Percentiles rank a stretch among this genome's conserved stretches.
These are phyloP conservation scores for Manis javanica DNA, from an alignment of 2,797 vertebrate genomes.

Conservation along the genomic window DNA sequence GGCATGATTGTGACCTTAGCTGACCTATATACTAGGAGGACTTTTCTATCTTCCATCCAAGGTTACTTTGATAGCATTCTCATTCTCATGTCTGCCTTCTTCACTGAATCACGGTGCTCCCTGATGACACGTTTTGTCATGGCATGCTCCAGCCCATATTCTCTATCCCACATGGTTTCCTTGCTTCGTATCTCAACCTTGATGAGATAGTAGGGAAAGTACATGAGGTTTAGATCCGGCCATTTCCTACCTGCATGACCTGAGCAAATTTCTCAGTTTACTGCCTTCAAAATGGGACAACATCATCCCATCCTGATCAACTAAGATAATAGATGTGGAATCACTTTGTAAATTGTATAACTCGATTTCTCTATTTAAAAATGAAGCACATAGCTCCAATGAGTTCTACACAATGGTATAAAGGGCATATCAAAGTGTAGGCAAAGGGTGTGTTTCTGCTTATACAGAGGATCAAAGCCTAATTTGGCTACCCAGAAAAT, in stretches of 20 bases:
- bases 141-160: background rate
- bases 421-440: too few species aligned
- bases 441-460: too few species aligned
- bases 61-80: background rate
- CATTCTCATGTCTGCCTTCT: too few species aligned
- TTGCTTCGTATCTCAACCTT: background rate
- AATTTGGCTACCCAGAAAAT: too few species aligned
- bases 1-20: background rate
- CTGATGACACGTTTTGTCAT: background rate
- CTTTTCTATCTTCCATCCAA: slow-evolving; percentile 19
- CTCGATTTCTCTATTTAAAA: background rate
- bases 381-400: background rate
- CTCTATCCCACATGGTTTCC: background rate
- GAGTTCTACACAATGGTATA: too few species aligned
- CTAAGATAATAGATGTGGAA: background rate
- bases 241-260: background rate
- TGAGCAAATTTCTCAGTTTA: background rate
- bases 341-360: background rate
- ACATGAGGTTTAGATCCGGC: background rate
- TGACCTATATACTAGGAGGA: background rate
- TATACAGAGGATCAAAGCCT: too few species aligned
- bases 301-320: background rate
- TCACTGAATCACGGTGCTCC: background rate
- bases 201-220: background rate
- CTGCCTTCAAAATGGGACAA: background rate